Base-by-base conservation (phyloP, 1,140 invertebrate species). In the Drosophila melanogaster region DNA sequence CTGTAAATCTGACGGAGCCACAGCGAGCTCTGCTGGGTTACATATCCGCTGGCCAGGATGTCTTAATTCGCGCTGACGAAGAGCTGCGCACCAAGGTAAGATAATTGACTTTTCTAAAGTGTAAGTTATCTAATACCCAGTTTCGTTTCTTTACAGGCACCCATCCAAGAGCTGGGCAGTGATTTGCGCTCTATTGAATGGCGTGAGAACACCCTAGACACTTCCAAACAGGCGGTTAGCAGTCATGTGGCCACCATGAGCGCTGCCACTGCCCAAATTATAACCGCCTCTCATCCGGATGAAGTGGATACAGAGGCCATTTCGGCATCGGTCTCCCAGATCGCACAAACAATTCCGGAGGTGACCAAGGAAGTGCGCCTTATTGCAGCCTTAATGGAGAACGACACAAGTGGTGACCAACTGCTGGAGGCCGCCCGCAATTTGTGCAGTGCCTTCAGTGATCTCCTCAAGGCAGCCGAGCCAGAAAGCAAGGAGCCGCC, bases 211-310 rank as follows among this genome's bases (percentile, higher is more conserved):
- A 97, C 96, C 4, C 94, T 99, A 90, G 98, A 99, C 92, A 97
- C 98, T 12, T 98, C 98, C 90, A 98, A 98, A 90, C 98, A 99
- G 93, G 98, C 97, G 81, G 97, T 99, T 17, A 97, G 97, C 37
- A 98, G 97, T 37, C 98, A 99, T 92, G 96, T 99, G 79, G 98
- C 98, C 11, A 98, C 98, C 35, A 99, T 99, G 98, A 99, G 98
- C 94, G 98, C 98, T 1, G 98, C 98, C 40, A 99, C 98, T 0
- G 99, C 99, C 12, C 98, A 99, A 92, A 94, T 99, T 7, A 97
- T 99, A n/a, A 99, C 98, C 0, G 73, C 89, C 91, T 94, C 95
- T 10, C 94, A 95, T 1, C 94, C 94, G 0, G 96, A 97, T 76
- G 96, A 97, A 73, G 95, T 97, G 4, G 98, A 99, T 92, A 97